Percentiles rank a stretch among this genome's conserved stretches.
Conservation (phyloP, 2,888 invertebrate species). For the Acanthosoma haemorrhoidale region DNA sequence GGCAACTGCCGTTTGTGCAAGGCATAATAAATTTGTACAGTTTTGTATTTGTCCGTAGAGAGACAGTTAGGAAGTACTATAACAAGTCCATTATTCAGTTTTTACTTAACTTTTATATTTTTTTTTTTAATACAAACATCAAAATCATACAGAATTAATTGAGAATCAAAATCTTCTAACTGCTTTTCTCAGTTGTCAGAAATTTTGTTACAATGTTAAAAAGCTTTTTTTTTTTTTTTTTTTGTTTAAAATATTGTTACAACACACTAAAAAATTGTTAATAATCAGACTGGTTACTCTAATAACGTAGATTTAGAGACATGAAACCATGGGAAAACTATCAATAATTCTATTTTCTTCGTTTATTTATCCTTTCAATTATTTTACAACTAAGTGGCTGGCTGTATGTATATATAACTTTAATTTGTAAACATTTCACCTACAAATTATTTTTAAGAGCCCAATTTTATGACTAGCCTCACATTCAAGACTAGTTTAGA, state of each 20-base stretch:
- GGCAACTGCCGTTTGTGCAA: too few species aligned
- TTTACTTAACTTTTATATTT: neutral
- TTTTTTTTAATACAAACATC: slow-evolving; percentile 11
- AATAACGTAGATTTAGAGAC: neutral
- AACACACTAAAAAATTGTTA: too few species aligned
- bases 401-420: too few species aligned
- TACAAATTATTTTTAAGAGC: neutral
- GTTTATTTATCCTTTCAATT: neutral
- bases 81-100: slow-evolving; percentile 2
- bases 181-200: neutral
- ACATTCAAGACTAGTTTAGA: slow-evolving; percentile 1
- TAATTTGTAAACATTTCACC: neutral
- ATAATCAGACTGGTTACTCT: too few species aligned
- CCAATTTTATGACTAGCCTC: slow-evolving; percentile 5
- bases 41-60: too few species aligned
- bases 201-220: neutral
- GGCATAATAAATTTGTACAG: too few species aligned
- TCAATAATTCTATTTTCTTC: neutral
- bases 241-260: too few species aligned
- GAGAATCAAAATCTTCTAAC: neutral
- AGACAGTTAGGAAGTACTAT: neutral
- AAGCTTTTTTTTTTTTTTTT: too few species aligned
- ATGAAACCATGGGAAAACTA: neutral
- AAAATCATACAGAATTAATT: slow-evolving; percentile 9
- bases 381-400: neutral